Base-by-base conservation (phyloP, 2,797 vertebrate genomes). In the Enteromius unitaeniatus region DNA sequence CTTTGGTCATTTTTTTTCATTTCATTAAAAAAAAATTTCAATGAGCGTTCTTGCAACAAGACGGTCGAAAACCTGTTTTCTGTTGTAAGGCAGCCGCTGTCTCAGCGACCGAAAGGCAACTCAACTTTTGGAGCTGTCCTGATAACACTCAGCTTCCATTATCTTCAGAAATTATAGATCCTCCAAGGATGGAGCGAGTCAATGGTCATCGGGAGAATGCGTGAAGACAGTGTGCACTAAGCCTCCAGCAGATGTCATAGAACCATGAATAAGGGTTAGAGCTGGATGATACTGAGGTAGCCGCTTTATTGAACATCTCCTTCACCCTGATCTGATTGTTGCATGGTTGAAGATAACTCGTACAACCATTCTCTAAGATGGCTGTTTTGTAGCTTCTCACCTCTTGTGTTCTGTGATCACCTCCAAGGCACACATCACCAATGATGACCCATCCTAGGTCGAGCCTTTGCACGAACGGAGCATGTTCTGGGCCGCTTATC, bases 121-220 rank as follows among this genome's bases (percentile, higher is more conserved):
- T 75, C 82, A 84, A 53, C 74, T 70, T 34, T 78, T 84, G 34
- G 74, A 78, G 34, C 51, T 60, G 49, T 84, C 74, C 31, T 60
- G 74, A 40, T 69, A 70, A 26, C 42, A 62, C 60, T 77, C 70
- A 3, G 37, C 13, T 14, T 77, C 73, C 60, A 83, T 77, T 26
- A 84, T 84, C 49, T 70, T 26, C 3, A 78, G 26, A 45, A 78
- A 84, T 10, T 34, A 34, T n/a, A 49, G 6, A 62, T 82, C 70
- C 8, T 82, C 55, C 51, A 82, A 23, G 17, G 70, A 75, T 62
- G 49, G 31, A 14, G 79, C 68, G 3, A 73, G 42, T 73, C 69
- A 17, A 28, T 72, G 69, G 14, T 72, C 23, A 45, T 28, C 23
- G 3, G 40, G 45, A 51, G 45, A 73, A 10, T 2, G 3, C 31